Base-by-base conservation (phyloP, 2,113 vertebrate genomes). In the Brachypteracias leptosomus region DNA sequence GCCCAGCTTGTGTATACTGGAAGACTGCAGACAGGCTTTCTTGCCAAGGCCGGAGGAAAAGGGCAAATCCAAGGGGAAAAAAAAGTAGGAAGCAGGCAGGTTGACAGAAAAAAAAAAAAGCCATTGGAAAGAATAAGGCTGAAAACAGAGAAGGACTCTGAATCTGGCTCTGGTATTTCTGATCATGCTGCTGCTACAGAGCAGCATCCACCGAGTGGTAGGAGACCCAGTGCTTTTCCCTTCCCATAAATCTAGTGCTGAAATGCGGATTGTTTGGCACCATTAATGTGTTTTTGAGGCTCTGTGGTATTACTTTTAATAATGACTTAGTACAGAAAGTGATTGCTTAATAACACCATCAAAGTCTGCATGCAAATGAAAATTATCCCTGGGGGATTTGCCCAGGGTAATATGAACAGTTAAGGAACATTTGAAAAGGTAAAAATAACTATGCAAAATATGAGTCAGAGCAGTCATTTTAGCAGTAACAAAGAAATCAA, bases 391-490 rank as follows among this genome's bases (percentile, higher is more conserved):
- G 59, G 91, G 80, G 93, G 90, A 81, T 93, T 83, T 90, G 83
- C 82, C 92, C 90, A 96, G 86, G 51, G 89, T 96, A 96, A 95
- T 67, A 92, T 38, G 92, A 97, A 97, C 71, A 88, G 96, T 95
- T 96, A 95, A 96, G 85, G 93, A 95, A 85, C 82, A 86, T 91
- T 89, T 96, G 91, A 73, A 97, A 96, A 92, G 84, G 85, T 97
- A 97, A 97, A 97, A 97, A 97, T 95, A 98, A 94, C 91, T 93
- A 95, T 86, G 85, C 95, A 90, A 96, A 96, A 97, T 94, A 93
- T 96, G 95, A 97, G 88, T 96, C 91, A 93, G 96, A 96, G 81
- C 73, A 96, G 94, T 97, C 95, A 16, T 93, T 97, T 95, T 70
- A 97, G 61, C 85, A 92, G 92, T 82, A 92, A 90, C 83, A 90